Evolutionary conservation across 2,888 invertebrate genomes (phyloP), one percentile per base, ranked within the genome.

Genomic region (Encarsia formosa): DNA sequence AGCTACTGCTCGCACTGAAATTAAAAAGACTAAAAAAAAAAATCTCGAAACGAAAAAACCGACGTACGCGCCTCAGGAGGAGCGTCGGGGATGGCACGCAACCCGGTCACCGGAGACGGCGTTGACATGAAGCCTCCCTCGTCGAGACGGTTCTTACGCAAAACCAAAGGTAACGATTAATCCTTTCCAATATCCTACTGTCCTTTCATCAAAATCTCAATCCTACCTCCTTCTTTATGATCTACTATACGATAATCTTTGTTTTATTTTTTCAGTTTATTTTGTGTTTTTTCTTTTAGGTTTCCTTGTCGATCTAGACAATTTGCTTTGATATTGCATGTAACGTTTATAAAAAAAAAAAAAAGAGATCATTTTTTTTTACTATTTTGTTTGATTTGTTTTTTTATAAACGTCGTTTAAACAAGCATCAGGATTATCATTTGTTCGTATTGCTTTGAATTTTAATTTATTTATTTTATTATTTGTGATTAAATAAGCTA

Each of bases 41-140:
- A 48, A 35, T 49, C 6, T 11, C 32, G 6, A 39, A 18, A 40
- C 29, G 19, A 16, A 29, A 35, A 35, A 44, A 44, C 13, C 11
- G 26, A 16, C 29, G 18, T 11, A n/a, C 29, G 29, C 24, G 19
- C 62, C 64, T 67, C 69, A 73, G 72, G 71, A 67, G 69, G 70
- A 65, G 62, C 63, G 56, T 69, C 71, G 45, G 42, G 55, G 54
- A 66, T 81, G 78, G 77, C 78, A 76, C 79, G 81, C 77, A 81
- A 81, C 69, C 81, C 81, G 64, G 81, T 82, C 76, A 82, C 82
- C 65, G 82, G 82, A 68, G 80, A 80, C 69, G 82, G 81, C 67
- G 77, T 81, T 71, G 69, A 70, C 67, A 69, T 81, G 74, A 77
- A 76, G 73, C 78, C 77, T 49, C 52, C 55, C 32, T 42, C 46